Evolutionary conservation across 1,140 invertebrate species (phyloP).

Genomic region (Phocides pigmalion): DNA sequence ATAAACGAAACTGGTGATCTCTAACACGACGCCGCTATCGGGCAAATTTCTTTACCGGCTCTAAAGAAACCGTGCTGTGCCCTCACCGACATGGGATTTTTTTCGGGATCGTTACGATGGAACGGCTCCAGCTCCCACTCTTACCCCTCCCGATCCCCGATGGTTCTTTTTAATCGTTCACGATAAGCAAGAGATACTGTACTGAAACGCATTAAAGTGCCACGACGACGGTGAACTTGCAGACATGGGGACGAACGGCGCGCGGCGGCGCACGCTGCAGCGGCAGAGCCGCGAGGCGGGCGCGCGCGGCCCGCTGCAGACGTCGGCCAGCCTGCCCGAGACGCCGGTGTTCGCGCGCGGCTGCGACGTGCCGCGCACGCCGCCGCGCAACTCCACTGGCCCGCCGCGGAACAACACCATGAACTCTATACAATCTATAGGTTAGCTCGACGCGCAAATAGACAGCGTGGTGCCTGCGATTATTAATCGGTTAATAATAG

Average conservation of each 20-base stretch:
- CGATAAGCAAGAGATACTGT: no score
- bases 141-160: no score
- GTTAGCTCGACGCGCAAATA: slow-evolving; percentile 39
- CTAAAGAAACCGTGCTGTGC: no score
- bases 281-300: slow-evolving; percentile 76
- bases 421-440: slow-evolving; percentile 85
- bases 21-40: no score
- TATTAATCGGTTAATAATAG: neutral
- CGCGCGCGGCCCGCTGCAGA: slow-evolving; percentile 86
- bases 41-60: no score
- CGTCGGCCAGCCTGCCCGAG: slow-evolving; percentile 92
- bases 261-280: slow-evolving; percentile 80
- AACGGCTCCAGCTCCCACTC: no score
- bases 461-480: no score
- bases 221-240: slow-evolving; percentile 19
- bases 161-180: no score
- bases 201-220: no score
- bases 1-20: no score
- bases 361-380: slow-evolving; percentile 90
- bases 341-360: slow-evolving; percentile 92
- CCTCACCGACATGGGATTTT: no score
- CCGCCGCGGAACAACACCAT: slow-evolving; percentile 86
- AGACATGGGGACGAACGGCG: slow-evolving; percentile 79
- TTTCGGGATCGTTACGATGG: no score
- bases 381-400: slow-evolving; percentile 86